Percentiles rank a stretch among this genome's conserved stretches.
Conservation (phyloP, 2,113 vertebrate species). For the Climacteris rufus region DNA sequence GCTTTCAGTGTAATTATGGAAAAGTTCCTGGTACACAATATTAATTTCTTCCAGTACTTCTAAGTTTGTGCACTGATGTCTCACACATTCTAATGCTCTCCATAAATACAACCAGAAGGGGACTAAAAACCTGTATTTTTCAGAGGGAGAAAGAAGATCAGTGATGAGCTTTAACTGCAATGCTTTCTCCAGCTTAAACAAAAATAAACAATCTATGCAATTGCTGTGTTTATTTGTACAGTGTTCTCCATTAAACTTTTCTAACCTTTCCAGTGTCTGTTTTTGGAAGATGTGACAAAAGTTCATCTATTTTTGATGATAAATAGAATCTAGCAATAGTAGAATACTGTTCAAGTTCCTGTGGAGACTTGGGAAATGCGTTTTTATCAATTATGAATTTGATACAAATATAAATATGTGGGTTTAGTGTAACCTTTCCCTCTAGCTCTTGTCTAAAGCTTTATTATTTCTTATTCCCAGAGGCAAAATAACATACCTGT, state of each 20-base stretch:
- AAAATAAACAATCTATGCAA: not conserved
- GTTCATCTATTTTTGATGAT: not conserved
- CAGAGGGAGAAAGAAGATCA: not conserved
- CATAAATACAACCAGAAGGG: not conserved
- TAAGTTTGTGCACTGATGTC: not conserved
- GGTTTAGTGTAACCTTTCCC: not conserved
- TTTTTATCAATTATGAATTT: not conserved
- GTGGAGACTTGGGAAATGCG: not conserved
- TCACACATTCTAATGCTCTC: not conserved
- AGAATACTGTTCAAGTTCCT: not conserved
- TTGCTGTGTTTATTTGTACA: not conserved
- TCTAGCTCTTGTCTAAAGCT: not conserved
- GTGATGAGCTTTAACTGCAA: not conserved
- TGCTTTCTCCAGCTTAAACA: not conserved
- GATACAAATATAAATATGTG: not conserved
- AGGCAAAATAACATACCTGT: not conserved
- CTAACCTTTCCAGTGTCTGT: not conserved
- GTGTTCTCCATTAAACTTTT: not conserved
- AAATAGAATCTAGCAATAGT: not conserved
- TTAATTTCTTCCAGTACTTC: not conserved
- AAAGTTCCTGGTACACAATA: not conserved
- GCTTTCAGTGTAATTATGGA: slow-evolving; percentile 42
- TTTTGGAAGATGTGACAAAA: not conserved
- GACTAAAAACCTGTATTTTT: not conserved
- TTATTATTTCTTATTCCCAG: not conserved